phyloP scores from a whole-genome alignment of 2,797 vertebrate species.

The Limosa lapponica region DNA sequence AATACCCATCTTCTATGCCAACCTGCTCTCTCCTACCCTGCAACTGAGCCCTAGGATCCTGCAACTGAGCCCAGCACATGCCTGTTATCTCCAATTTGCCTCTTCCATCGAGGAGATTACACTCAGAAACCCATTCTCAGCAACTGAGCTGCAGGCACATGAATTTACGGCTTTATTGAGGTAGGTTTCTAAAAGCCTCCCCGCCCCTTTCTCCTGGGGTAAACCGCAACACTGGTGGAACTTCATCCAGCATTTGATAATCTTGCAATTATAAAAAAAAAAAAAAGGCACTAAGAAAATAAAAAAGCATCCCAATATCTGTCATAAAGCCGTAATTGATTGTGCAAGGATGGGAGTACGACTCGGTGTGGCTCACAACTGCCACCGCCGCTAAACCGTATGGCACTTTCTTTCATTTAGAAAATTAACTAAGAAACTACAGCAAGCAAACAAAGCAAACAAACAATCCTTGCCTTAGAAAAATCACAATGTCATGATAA shows the following conservation, averaged over 20 bases:
- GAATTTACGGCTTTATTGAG: not conserved
- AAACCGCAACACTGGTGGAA: not conserved
- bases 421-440: not conserved
- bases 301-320: not conserved
- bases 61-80: not conserved
- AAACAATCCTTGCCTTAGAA: not conserved
- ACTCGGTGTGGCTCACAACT: not conserved
- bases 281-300: not conserved
- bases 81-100: not conserved
- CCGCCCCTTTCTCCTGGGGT: not conserved
- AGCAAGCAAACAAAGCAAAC: slow-evolving; percentile 4
- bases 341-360: not conserved
- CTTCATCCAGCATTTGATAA: not conserved
- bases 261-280: not conserved
- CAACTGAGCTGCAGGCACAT: not conserved
- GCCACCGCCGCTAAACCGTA: not conserved
- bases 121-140: not conserved
- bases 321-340: not conserved
- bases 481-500: not conserved
- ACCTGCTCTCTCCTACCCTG: not conserved
- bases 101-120: not conserved
- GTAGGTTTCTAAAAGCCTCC: not conserved
- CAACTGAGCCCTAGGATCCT: not conserved
- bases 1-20: not conserved
- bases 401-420: not conserved